Conservation (phyloP, 2,888 invertebrate species). For the Chalcis sispes region DNA sequence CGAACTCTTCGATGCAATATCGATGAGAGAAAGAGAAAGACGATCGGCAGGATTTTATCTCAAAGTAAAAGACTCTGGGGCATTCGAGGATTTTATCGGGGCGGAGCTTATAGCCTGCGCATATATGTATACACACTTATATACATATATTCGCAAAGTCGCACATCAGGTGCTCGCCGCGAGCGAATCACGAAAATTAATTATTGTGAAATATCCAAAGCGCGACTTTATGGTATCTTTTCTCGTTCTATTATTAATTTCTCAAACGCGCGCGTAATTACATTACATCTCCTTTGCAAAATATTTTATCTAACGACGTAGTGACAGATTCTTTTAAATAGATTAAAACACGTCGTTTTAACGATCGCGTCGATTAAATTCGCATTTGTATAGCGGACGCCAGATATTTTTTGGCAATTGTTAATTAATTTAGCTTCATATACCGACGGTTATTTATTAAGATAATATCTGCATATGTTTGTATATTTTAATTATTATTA, state of each 20-base stretch:
- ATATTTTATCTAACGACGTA: slow-evolving; percentile 11
- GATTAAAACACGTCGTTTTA: too few relatives aligned
- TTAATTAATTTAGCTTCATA: too few relatives aligned
- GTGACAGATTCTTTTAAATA: not conserved
- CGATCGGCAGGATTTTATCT: slow-evolving; percentile 55
- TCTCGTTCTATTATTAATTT: not conserved
- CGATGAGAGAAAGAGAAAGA: slow-evolving; percentile 42
- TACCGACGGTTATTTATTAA: too few relatives aligned
- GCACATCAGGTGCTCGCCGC: slow-evolving; percentile 45
- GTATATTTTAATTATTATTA: too few relatives aligned
- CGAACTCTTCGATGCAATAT: slow-evolving; percentile 8
- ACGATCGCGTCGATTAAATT: too few relatives aligned
- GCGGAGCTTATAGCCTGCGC: slow-evolving; percentile 23
- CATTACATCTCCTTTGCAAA: slow-evolving; percentile 4
- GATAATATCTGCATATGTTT: too few relatives aligned
- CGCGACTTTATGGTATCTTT: slow-evolving; percentile 26
- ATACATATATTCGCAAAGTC: slow-evolving; percentile 7
- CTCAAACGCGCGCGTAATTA: slow-evolving; percentile 21
- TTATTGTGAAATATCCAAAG: slow-evolving; percentile 39
- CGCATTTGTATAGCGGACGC: too few relatives aligned
- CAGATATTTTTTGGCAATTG: too few relatives aligned
- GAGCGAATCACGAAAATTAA: slow-evolving; percentile 37
- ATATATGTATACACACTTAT: slow-evolving; percentile 14
- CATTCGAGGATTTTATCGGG: slow-evolving; percentile 48
- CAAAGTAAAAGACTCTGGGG: slow-evolving; percentile 42